phyloP scores from a whole-genome alignment of 1,140 invertebrate genomes.

The Marisa cornuarietis region DNA sequence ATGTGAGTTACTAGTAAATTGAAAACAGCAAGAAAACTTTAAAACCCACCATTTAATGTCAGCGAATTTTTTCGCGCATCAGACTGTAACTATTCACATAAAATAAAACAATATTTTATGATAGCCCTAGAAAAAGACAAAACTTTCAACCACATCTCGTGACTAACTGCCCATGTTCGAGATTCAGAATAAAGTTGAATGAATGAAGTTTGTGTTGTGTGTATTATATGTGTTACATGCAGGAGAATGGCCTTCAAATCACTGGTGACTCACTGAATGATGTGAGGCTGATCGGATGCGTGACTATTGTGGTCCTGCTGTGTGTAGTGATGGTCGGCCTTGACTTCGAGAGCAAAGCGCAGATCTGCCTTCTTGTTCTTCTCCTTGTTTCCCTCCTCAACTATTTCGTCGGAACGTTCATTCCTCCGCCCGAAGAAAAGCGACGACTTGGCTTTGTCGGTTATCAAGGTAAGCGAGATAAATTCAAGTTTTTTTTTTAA shows the following conservation, averaged over 20 bases:
- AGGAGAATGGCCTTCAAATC: conserved; percentile 52
- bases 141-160: too few species aligned
- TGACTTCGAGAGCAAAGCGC: conserved; percentile 76
- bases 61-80: too few species aligned
- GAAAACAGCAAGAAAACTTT: too few species aligned
- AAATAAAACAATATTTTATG: not conserved
- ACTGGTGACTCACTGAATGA: conserved; percentile 67
- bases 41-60: too few species aligned
- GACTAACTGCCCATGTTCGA: too few species aligned
- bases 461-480: conserved; percentile 74
- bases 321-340: conserved; percentile 66
- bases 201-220: too few species aligned
- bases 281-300: conserved; percentile 71
- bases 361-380: conserved; percentile 88
- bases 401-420: conserved; percentile 74
- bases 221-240: conserved; percentile 16
- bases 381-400: conserved; percentile 87
- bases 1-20: conserved; percentile 31
- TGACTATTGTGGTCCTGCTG: conserved; percentile 61
- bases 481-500: too few species aligned
- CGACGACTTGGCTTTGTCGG: conserved; percentile 87
- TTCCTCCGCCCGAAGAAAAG: conserved; percentile 81
- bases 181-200: too few species aligned
- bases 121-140: too few species aligned
- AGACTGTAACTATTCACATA: not conserved